Percentiles rank a stretch among this genome's conserved stretches.
Evolutionary conservation across 2,888 invertebrate genomes (phyloP).

Genomic region (Hyalella azteca): DNA sequence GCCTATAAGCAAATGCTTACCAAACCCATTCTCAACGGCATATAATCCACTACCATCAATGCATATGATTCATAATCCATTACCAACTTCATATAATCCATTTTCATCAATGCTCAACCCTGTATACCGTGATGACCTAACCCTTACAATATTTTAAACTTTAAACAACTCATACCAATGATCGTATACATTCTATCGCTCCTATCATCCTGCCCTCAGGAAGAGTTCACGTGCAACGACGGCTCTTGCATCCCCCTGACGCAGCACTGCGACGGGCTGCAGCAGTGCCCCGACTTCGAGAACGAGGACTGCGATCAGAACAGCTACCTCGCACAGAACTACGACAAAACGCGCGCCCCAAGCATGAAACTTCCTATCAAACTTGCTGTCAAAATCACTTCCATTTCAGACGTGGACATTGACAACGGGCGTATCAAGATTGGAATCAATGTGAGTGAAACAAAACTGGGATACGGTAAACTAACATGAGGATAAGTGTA

Average conservation of each 20-base stretch:
- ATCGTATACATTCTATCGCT: too few relatives aligned
- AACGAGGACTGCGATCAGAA: background rate
- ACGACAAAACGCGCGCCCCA: background rate
- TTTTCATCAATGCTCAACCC: too few relatives aligned
- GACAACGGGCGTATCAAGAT: background rate
- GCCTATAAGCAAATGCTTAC: too few relatives aligned
- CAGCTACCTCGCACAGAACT: background rate
- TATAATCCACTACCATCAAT: too few relatives aligned
- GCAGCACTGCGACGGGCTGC: background rate
- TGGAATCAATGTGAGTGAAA: background rate
- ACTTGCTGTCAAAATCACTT: background rate
- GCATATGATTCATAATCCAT: too few relatives aligned
- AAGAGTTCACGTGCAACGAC: background rate
- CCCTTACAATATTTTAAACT: too few relatives aligned
- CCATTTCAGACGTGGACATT: constrained; percentile 1
- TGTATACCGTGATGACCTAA: too few relatives aligned
- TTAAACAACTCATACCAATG: too few relatives aligned
- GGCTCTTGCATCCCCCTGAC: background rate
- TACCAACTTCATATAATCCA: too few relatives aligned
- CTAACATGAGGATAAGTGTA: too few relatives aligned
- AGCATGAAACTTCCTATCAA: background rate
- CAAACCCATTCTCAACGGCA: too few relatives aligned
- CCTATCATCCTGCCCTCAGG: background rate
- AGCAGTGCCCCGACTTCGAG: background rate
- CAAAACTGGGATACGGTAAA: too few relatives aligned